Evolutionary conservation across 2,797 vertebrate genomes (phyloP).

Genomic region (Helicolenus hilgendorfi): DNA sequence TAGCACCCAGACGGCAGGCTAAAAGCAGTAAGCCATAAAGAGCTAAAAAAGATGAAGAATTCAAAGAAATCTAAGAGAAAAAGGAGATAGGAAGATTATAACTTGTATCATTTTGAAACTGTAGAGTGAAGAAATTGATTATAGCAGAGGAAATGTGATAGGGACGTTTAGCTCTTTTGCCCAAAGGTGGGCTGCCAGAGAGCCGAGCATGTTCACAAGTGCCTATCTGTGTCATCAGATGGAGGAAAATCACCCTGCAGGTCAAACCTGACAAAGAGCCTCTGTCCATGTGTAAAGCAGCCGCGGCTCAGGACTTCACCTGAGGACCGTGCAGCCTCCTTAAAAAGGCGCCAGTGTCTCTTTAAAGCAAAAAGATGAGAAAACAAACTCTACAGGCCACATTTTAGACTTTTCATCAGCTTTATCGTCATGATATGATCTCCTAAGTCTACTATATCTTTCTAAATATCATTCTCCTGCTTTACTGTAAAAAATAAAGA

Average conservation of each 20-base stretch:
- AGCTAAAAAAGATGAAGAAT: conserved; percentile 28
- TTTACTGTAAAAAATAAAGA: not conserved
- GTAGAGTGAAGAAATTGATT: not conserved
- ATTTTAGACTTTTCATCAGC: not conserved
- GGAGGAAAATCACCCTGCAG: conserved; percentile 25
- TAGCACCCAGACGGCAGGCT: conserved; percentile 57
- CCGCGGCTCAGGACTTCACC: conserved; percentile 1
- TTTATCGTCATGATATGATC: not conserved
- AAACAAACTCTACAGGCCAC: not conserved
- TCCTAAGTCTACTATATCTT: not conserved
- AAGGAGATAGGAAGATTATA: conserved; percentile 1
- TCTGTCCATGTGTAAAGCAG: conserved; percentile 29
- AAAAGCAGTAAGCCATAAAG: conserved; percentile 50
- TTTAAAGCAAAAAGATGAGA: not conserved
- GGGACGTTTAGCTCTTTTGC: conserved; percentile 1
- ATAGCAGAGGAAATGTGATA: not conserved
- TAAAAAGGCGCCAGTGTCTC: not conserved
- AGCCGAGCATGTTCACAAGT: conserved; percentile 21
- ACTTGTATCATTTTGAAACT: conserved; percentile 4
- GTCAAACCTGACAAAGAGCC: conserved; percentile 38
- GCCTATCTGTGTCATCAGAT: conserved; percentile 39
- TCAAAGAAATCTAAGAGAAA: conserved; percentile 16
- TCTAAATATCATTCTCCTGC: not conserved
- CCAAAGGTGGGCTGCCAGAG: not conserved
- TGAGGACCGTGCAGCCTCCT: conserved; percentile 10